Evolutionary conservation across 2,113 vertebrate genomes (phyloP), one percentile per base, ranked within the genome.

Genomic region (Deroptyus accipitrinus): DNA sequence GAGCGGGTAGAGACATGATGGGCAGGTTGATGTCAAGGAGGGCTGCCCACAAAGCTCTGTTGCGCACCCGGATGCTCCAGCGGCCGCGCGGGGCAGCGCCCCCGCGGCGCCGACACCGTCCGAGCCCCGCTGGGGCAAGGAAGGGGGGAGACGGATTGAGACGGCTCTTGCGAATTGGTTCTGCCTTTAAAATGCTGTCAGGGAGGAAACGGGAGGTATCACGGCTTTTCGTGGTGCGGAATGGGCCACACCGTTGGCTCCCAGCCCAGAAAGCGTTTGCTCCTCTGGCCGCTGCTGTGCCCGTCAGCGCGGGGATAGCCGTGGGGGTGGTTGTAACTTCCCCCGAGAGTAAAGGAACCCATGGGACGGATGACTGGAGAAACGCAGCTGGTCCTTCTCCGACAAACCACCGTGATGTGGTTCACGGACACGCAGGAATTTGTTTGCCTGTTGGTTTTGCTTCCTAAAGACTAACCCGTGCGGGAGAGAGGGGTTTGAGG

Each of bases 41-140:
- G 16, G 42, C 7, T 1, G 15, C 9, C 9, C 41, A 19, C 24
- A 16, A 48, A 39, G 33, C 23, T 33, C 28, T 3, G 15, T 6
- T 19, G 64, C 33, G 0, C 8, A 14, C 35, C 33, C 18, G 64
- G 31, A 7, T 57, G 46, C 13, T 8, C 25, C 59, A 68, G 37
- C 1, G 1, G 15, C 41, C 17, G 7, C 24, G 1, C 35, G 12
- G 27, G 46, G 23, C 18, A 37, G 42, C 3, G 33, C 30, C 12
- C 22, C 22, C 1, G 2, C 15, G 24, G 6, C 4, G 1, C 33
- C 2, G 17, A 18, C 39, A 22, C 25, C 17, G 20, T n/a, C 16
- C 10, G 5, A 59, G 5, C 6, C 16, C 10, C 37, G 39, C 8
- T 5, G 39, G 49, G 31, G 11, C 23, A 31, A 35, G 28, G 19